Conservation (phyloP, 2,888 invertebrate species). For the Spilosoma lubricipeda region DNA sequence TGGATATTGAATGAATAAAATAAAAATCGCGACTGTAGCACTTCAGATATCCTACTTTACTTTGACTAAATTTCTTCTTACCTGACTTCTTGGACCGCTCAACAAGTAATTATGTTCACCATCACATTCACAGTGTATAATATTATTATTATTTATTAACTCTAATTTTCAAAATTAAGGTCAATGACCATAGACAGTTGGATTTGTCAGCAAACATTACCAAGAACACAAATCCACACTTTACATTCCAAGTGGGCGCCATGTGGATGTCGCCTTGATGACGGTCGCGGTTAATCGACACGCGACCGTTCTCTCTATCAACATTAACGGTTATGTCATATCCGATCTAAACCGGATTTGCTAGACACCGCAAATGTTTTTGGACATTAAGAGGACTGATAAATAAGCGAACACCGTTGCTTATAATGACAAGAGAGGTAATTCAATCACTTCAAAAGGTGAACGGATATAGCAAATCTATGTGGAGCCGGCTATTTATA, state of each 20-base stretch:
- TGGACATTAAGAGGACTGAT: neutral
- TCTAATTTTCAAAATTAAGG: neutral
- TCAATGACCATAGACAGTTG: neutral
- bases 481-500: neutral
- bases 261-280: constrained; percentile 21
- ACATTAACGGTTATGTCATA: constrained; percentile 2
- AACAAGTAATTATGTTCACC: too few relatives aligned
- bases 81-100: too few relatives aligned
- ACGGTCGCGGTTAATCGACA: constrained; percentile 26
- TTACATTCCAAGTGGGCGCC: constrained; percentile 35
- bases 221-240: constrained; percentile 18
- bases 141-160: too few relatives aligned
- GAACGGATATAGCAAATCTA: neutral
- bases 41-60: too few relatives aligned
- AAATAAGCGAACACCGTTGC: neutral
- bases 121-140: too few relatives aligned
- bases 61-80: too few relatives aligned
- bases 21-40: too few relatives aligned
- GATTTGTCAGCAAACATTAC: neutral
- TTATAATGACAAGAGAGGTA: neutral
- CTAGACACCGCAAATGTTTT: neutral
- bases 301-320: constrained; percentile 10
- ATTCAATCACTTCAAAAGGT: neutral
- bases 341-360: constrained; percentile 3
- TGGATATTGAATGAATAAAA: too few relatives aligned